Base-by-base conservation (phyloP, 2,797 vertebrate genomes). In the Serranus cabrilla region DNA sequence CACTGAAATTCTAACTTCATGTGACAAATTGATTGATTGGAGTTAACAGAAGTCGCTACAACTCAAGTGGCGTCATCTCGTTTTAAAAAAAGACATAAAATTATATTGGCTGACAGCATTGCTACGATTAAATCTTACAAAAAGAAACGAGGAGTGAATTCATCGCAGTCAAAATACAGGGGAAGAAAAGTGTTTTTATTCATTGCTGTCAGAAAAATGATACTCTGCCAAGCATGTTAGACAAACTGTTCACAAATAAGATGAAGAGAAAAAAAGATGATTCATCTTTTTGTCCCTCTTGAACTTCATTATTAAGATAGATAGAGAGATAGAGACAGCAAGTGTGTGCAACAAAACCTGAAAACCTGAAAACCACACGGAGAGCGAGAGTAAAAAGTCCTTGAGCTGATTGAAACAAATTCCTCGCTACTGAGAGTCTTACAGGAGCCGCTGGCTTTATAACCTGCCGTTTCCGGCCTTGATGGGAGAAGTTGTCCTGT, bases 401-500 rank as follows among this genome's bases (percentile, higher is more conserved):
- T 67, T 45, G 18, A 10, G 62, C 62, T 71, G 43, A 70, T 20
- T 77, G 58, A 85, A 85, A 76, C 17, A 23, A 46, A 80, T 70
- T 67, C 42, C 8, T 72, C 2, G 5, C 68, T 42, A n/a, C 43
- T 51, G 23, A 72, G 80, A 76, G 60, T 86, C 84, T 61, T 61
- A 31, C 65, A 54, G 81, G 76, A 85, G 78, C 12, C 66, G 8
- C 49, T 49, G 17, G 71, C 21, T 39, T 77, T 68, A 65, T 50
- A 85, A 86, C 43, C 49, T 66, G 50, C 52, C 4, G 0, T 82
- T 87, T 89, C 66, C 89, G 87, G 78, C 39, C 57, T 67, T 31
- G 40, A 69, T 74, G 39, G 40, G n/a, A 49, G 69, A 72, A 71
- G 39, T 42, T 6, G 25, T 45, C n/a, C 63, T 61, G 17, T 71